Base-by-base conservation (phyloP, 2,113 vertebrate genomes). In the Paratilapia polleni region DNA sequence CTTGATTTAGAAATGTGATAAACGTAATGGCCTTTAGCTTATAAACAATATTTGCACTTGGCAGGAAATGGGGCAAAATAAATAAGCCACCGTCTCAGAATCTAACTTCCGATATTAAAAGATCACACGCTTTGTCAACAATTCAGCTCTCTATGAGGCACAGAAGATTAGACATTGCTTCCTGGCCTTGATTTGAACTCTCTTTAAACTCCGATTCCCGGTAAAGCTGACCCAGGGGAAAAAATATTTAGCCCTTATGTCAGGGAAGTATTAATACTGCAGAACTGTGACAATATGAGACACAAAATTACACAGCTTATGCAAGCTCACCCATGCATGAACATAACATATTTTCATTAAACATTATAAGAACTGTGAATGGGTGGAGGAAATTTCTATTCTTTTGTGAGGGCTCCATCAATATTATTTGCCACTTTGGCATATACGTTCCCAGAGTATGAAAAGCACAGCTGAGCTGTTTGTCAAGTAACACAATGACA, bases 401-500 rank as follows among this genome's bases (percentile, higher is more conserved):
- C 43, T 73, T 4, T 19, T 19, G 49, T 4, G 1, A 8, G 43
- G 66, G 66, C 43, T 73, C 43, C 43, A 52, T 73, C 47, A n/a
- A 49, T 6, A 2, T 73, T 54, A 47, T 49, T 60, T 43, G 26
- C 11, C 28, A 58, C 77, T n/a, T 56, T 28, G 2, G 28, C 73
- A n/a, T 77, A n/a, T 60, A 6, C 66, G 64, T 84, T 73, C 20
- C 13, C 15, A 11, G n/a, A 56, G 63, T 74, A 20, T 15, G 62
- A 88, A 87, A 81, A 70, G 73, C 57, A 47, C n/a, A 10, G 12
- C 73, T 36, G 59, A 77, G 82, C 78, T 79, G 57, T 88, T 90
- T 64, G 60, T 83, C 77, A 73, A 88, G 59, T 47, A 56, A 57
- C 63, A 89, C 80, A 49, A n/a, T 75, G 86, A 91, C 82, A 66